Evolutionary conservation across 1,140 invertebrate species (phyloP).

Genomic region (Helicoverpa armigera): DNA sequence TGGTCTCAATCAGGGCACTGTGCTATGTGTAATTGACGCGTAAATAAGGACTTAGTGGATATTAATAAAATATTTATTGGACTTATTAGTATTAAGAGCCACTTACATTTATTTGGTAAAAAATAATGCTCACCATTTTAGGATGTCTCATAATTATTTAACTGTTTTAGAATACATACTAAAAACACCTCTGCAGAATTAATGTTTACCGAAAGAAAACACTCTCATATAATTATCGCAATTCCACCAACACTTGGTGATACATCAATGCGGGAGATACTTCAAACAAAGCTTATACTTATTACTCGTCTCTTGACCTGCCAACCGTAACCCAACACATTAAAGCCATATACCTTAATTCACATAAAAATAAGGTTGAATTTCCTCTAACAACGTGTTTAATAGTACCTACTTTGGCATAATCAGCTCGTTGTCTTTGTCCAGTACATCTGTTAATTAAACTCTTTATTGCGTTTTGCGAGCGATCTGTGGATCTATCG

Average conservation of each 20-base stretch:
- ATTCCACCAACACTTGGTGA: not conserved
- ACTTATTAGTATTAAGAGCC: not conserved
- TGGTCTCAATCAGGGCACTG: constrained; percentile 1
- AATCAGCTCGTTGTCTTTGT: constrained; percentile 68
- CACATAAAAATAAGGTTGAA: constrained; percentile 19
- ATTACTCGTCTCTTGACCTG: constrained; percentile 48
- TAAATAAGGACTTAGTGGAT: not conserved
- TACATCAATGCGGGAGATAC: constrained; percentile 57
- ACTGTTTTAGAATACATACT: too few relatives aligned
- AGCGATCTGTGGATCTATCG: constrained; percentile 11
- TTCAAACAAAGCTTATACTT: constrained; percentile 46
- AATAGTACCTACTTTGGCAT: constrained; percentile 50
- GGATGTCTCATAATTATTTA: too few relatives aligned
- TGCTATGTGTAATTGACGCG: not conserved
- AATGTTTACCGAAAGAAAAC: too few relatives aligned
- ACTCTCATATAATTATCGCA: constrained; percentile 10
- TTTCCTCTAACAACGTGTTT: not conserved
- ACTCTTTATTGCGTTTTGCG: constrained; percentile 64
- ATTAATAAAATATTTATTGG: not conserved
- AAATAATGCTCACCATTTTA: too few relatives aligned
- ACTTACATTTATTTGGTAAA: not conserved
- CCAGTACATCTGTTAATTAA: constrained; percentile 70
- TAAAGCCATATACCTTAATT: constrained; percentile 12
- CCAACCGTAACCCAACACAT: not conserved
- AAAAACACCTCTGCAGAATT: too few relatives aligned